phyloP scores from a whole-genome alignment of 2,113 vertebrate species.

The Thalassarche chlororhynchos region DNA sequence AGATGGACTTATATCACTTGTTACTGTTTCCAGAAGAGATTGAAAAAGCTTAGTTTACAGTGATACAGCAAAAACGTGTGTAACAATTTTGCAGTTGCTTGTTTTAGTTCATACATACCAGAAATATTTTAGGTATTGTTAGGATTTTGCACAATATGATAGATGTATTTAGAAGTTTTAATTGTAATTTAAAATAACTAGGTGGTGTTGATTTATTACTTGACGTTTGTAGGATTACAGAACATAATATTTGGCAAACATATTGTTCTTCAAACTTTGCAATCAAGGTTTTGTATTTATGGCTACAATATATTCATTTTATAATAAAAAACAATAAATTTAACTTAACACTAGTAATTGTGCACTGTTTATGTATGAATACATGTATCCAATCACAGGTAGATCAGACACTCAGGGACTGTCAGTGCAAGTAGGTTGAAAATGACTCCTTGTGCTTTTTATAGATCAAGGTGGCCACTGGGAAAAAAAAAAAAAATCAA shows the following conservation, averaged over 20 bases:
- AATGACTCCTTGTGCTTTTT: neutral
- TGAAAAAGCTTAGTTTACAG: neutral
- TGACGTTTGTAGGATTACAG: neutral
- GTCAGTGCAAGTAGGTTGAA: neutral
- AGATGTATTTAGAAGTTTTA: neutral
- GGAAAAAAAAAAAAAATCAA: neutral
- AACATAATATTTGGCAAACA: neutral
- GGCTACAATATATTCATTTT: neutral
- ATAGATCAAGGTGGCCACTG: neutral
- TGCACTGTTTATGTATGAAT: neutral
- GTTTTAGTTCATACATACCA: neutral
- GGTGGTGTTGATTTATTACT: neutral
- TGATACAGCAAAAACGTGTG: neutral
- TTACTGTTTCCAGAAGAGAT: neutral
- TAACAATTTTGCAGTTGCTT: neutral
- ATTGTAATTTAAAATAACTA: neutral
- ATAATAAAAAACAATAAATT: no score
- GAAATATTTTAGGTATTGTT: neutral
- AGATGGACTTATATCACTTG: neutral
- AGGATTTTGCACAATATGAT: neutral
- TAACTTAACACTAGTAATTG: neutral
- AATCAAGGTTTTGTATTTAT: neutral
- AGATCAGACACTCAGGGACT: neutral
- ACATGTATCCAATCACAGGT: neutral
- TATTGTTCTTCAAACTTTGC: neutral